A percentile compares a stretch with the other conserved stretches of the same genome.
phyloP scores from a whole-genome alignment of 2,888 invertebrate species.

The Myopa tessellatipennis region DNA sequence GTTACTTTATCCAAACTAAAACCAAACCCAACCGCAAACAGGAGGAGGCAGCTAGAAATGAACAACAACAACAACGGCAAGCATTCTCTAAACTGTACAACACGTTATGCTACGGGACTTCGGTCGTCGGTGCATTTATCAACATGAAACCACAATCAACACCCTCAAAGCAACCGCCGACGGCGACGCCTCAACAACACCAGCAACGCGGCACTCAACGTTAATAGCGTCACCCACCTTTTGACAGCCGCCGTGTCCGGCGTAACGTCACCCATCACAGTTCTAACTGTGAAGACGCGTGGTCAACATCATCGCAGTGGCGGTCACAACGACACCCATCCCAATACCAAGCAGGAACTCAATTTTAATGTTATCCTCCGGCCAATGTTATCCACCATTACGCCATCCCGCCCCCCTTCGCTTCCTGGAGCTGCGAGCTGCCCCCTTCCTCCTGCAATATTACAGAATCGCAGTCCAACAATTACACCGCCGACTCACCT shows the following conservation, averaged over 20 bases:
- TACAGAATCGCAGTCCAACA: neutral
- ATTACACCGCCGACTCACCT: conserved; percentile 66
- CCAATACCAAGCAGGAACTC: too few species aligned
- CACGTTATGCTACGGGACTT: too few species aligned
- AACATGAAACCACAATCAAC: too few species aligned
- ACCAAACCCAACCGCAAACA: conserved; percentile 12
- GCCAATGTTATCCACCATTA: neutral
- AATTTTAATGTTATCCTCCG: too few species aligned
- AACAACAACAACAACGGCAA: too few species aligned
- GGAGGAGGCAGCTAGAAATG: neutral
- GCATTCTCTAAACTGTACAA: too few species aligned
- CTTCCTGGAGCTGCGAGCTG: too few species aligned
- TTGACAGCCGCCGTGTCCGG: neutral
- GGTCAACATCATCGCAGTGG: conserved; percentile 24
- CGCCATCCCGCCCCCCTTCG: too few species aligned
- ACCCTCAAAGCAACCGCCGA: neutral
- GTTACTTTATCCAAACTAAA: neutral
- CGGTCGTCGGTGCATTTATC: too few species aligned
- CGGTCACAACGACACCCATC: conserved; percentile 4
- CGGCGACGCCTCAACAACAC: conserved; percentile 5
- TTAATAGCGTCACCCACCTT: neutral
- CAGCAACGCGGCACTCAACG: neutral
- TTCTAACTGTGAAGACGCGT: too few species aligned
- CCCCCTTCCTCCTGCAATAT: neutral
- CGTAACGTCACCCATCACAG: too few species aligned